Evolutionary conservation across 2,797 vertebrate genomes (phyloP), one percentile per base, ranked within the genome.

Genomic region (Melanotaenia parkinsoni): DNA sequence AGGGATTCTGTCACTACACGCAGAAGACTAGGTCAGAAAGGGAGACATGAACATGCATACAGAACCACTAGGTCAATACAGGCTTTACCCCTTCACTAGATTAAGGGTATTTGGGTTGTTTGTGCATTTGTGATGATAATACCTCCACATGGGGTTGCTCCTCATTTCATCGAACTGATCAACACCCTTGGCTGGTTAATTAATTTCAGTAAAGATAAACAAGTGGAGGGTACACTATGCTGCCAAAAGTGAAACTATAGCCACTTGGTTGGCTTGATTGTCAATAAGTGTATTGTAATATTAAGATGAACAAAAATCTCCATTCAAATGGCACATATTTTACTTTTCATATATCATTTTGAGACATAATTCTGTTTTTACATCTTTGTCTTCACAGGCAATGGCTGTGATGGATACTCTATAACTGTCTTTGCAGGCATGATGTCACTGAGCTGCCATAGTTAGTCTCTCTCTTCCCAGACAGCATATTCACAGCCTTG

Each of bases 31-130:
- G 85, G 85, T 89, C 89, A 89, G 74, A 79, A 77, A 72, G 62
- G n/a, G 63, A 80, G 57, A 76, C 67, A 54, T 68, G 60, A 66
- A 33, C 61, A 60, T 50, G 8, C 71, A 61, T 75, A 60, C 76
- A 60, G 38, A 70, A 85, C 65, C 67, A 90, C 81, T 92, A 90
- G 91, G 91, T 91, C 91, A 93, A 91, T 91, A 90, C 90, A 89
- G 91, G 91, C 89, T 93, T 93, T 91, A 91, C 84, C 82, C 72
- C 83, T 80, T 85, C 82, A 84, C 87, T 89, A 91, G 91, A 92
- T 93, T 93, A 93, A 86, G 90, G 81, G 86, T 74, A 92, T 93
- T 90, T 91, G 81, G 88, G 90, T 91, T 91, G 88, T 91, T 91
- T 92, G 85, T 89, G 88, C 88, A 88, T 91, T 91, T 90, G 88